Evolutionary conservation across 2,797 vertebrate genomes (phyloP).

Genomic region (Erethizon dorsatum): DNA sequence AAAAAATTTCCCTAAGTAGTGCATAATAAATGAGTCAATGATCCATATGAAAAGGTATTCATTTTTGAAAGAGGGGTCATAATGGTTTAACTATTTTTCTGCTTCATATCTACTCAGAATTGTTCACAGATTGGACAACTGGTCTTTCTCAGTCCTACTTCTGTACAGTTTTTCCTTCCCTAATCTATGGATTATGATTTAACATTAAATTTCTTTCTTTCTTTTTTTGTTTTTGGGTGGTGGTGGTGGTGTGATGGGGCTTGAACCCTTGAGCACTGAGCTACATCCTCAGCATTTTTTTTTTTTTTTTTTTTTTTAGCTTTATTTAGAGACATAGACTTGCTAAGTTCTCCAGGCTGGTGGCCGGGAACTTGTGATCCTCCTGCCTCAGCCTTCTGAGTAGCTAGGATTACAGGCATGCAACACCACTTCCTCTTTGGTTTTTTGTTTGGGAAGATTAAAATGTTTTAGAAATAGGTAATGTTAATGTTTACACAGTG

Average conservation of each 20-base stretch:
- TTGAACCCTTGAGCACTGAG: background rate
- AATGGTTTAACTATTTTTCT: background rate
- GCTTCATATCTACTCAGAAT: background rate
- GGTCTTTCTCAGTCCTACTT: background rate
- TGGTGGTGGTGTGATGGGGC: background rate
- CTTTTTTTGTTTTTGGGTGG: background rate
- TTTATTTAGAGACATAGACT: background rate
- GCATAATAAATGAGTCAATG: background rate
- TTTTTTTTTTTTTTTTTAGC: background rate
- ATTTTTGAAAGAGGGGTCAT: constrained; percentile 8
- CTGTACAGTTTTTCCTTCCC: background rate
- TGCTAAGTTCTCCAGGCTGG: background rate
- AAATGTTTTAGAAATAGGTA: constrained; percentile 38
- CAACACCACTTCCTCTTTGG: background rate
- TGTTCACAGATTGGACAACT: background rate
- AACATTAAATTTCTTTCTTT: constrained; percentile 26
- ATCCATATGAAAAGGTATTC: constrained; percentile 27
- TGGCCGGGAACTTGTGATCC: background rate
- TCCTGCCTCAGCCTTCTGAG: background rate
- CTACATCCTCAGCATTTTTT: background rate
- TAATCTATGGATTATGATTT: background rate
- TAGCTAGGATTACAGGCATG: background rate
- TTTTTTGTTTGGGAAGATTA: constrained; percentile 1
- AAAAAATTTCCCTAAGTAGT: background rate
- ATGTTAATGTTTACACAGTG: background rate